Base-by-base conservation (phyloP, 1,140 invertebrate species). In the Drosophila novamexicana region DNA sequence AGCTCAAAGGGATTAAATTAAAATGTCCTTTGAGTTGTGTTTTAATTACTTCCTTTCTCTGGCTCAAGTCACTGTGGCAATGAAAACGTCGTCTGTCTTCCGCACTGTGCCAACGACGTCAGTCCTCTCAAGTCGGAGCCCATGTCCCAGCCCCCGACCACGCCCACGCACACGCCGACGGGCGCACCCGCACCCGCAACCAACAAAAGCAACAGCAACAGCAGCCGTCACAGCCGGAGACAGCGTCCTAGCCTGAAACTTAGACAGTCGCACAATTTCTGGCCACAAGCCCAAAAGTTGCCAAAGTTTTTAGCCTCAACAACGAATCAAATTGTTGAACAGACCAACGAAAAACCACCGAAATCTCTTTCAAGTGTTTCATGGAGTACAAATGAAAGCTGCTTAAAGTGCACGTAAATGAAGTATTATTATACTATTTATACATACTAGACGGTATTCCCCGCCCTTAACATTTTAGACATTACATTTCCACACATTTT, bases 1-100 rank as follows among this genome's bases (percentile, higher is more conserved):
- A 83, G 84, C 83, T 88, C 83, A 88, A 88, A 88, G 84, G 79
- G 83, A 88, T 88, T 88, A 88, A 88, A 88, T 88, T 88, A 88
- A 88, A 88, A 89, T 88, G 84, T 88, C 83, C 83, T 88, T 88
- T 88, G 83, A 84, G 83, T 88, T 89, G 83, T 82, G 83, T 88
- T 88, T 88, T 88, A 88, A 88, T 88, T 88, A 88, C 83, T 88
- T 88, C 83, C 83, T 88, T 73, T 83, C 72, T 14, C 63, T 36
- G 42, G 36, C 57, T 36, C 62, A 67, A 67, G 54, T 54, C 62
- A 39, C 54, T 71, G 56, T 66, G 74, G 68, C 69, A 58, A 75
- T 71, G 67, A 64, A 71, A 75, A 50, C 52, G 70, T 63, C 40
- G 54, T 37, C 59, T 56, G 70, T 61, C 22, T 29, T 29, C 22